Percentiles rank a stretch among this genome's conserved stretches.
Evolutionary conservation across 2,113 vertebrate genomes (phyloP).

Genomic region (Ahaetulla prasina): DNA sequence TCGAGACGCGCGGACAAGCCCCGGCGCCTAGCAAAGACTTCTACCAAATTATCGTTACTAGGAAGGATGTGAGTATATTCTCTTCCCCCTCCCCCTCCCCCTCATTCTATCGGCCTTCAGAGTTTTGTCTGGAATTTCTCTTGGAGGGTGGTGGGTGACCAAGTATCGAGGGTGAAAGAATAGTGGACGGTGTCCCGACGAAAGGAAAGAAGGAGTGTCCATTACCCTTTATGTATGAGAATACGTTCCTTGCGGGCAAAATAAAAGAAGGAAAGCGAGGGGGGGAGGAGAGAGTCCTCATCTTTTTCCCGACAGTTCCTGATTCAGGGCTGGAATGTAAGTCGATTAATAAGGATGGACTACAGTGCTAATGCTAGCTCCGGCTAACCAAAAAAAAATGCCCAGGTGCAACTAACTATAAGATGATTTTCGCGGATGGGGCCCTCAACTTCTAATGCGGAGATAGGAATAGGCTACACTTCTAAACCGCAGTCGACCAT

Average conservation of each 20-base stretch:
- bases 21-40: slow-evolving; percentile 68
- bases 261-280: neutral
- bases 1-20: slow-evolving; percentile 61
- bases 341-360: neutral
- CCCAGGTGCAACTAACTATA: neutral
- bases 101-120: neutral
- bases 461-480: neutral
- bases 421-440: neutral
- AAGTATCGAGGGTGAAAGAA: neutral
- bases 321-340: neutral
- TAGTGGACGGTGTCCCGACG: neutral
- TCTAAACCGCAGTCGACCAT: neutral
- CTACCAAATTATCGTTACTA: slow-evolving; percentile 67
- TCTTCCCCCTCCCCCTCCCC: too few species aligned
- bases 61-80: slow-evolving; percentile 65
- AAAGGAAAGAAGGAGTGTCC: neutral
- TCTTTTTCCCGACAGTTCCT: neutral
- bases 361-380: neutral
- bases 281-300: too few species aligned
- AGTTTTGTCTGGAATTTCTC: neutral
- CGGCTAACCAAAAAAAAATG: neutral
- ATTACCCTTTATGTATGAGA: neutral
- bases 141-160: too few species aligned
- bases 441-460: neutral
- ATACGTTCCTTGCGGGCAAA: neutral